These are phyloP conservation scores for Tetragnatha versicolor DNA, from an alignment of 1,140 invertebrate genomes.

Conservation along the genomic window DNA sequence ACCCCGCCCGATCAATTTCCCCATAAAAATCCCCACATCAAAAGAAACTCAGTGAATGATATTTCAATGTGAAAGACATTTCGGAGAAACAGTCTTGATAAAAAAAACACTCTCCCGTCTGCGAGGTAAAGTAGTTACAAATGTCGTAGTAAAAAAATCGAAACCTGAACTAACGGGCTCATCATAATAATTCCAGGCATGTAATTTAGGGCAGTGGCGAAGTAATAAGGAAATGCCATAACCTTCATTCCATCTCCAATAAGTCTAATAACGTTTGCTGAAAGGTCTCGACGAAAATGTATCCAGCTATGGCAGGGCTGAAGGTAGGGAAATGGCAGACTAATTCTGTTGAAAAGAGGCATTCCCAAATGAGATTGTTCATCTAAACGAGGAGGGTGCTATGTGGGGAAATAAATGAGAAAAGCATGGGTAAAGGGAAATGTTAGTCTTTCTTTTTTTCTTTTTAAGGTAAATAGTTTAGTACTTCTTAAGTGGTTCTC, in stretches of 20 bases:
- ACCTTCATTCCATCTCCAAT: conserved; percentile 7
- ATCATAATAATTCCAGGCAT: conserved; percentile 27
- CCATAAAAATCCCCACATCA: conserved; percentile 19
- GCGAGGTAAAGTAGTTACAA: conserved; percentile 24
- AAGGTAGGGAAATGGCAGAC: conserved; percentile 26
- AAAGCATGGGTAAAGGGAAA: too few relatives aligned
- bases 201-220: conserved; percentile 13
- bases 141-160: not conserved
- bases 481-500: too few relatives aligned
- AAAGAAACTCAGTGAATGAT: conserved; percentile 25
- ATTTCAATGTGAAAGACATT: conserved; percentile 32
- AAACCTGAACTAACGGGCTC: conserved; percentile 26
- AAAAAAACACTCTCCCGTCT: not conserved
- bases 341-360: conserved; percentile 21
- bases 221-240: conserved; percentile 30
- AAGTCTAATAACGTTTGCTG: conserved; percentile 23
- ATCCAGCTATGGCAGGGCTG: not conserved
- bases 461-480: too few relatives aligned
- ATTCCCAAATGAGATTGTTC: conserved; percentile 18
- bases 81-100: conserved; percentile 9
- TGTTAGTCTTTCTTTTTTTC: too few relatives aligned
- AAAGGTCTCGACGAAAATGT: conserved; percentile 7
- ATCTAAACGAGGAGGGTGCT: not conserved
- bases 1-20: not conserved
- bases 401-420: not conserved